phyloP scores from a whole-genome alignment of 2,113 vertebrate species.

The Chelonoidis abingdonii region DNA sequence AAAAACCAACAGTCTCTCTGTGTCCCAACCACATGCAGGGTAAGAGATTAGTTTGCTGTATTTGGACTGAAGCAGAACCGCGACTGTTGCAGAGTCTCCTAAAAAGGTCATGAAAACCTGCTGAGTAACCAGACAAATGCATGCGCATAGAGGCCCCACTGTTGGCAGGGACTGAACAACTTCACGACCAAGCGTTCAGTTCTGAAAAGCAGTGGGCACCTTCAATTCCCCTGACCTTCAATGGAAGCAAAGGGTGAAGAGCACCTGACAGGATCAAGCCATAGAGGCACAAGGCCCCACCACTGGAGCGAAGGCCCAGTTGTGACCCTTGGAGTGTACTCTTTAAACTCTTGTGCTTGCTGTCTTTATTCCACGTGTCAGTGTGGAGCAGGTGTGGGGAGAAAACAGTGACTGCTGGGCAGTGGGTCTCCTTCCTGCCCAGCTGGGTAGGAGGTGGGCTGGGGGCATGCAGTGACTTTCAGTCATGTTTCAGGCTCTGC shows the following conservation, averaged over 20 bases:
- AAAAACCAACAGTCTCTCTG: not conserved
- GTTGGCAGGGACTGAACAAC: not conserved
- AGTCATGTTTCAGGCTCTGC: not conserved
- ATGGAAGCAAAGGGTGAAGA: not conserved
- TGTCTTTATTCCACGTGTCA: too few relatives aligned
- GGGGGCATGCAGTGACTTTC: too few relatives aligned
- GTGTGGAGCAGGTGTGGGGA: too few relatives aligned
- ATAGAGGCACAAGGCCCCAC: not conserved
- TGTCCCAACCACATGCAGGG: rapidly evolving
- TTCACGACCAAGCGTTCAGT: not conserved
- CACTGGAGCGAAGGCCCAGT: too few relatives aligned
- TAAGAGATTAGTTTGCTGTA: not conserved
- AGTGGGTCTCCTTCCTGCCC: too few relatives aligned
- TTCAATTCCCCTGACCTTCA: not conserved
- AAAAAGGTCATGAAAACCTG: not conserved
- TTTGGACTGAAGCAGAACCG: not conserved
- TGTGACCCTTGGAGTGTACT: too few relatives aligned
- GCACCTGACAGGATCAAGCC: not conserved
- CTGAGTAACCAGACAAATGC: not conserved
- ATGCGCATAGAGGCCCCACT: too few relatives aligned
- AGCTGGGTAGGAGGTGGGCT: too few relatives aligned
- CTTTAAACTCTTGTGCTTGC: too few relatives aligned
- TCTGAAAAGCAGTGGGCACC: not conserved
- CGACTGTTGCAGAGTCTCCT: not conserved
- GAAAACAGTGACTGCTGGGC: too few relatives aligned